Evolutionary conservation across 2,113 vertebrate species (phyloP).

Genomic region (Oostethus manadensis): DNA sequence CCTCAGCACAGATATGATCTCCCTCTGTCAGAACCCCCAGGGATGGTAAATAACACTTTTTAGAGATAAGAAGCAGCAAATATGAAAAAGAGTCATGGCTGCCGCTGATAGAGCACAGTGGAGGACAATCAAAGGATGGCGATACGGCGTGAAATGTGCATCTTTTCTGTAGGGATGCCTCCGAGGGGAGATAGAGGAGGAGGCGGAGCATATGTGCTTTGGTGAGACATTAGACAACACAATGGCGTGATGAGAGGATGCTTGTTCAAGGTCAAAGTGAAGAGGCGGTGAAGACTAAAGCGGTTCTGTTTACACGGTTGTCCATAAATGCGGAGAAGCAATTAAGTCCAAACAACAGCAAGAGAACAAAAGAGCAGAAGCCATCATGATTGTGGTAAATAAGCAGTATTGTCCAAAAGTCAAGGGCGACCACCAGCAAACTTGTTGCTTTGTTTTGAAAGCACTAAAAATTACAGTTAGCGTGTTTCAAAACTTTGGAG

Average conservation of each 20-base stretch:
- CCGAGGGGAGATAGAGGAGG: constrained; percentile 16
- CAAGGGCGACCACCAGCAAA: too few species aligned
- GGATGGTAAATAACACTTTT: constrained; percentile 61
- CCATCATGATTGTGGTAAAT: background rate
- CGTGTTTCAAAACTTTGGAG: too few species aligned
- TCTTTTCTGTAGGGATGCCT: constrained; percentile 38
- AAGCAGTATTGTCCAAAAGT: too few species aligned
- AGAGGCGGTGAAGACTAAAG: constrained; percentile 22
- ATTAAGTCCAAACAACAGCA: constrained; percentile 33
- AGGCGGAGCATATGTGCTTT: constrained; percentile 14
- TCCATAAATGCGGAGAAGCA: constrained; percentile 14
- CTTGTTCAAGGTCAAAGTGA: constrained; percentile 56
- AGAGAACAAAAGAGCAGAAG: background rate
- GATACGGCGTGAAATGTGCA: constrained; percentile 47
- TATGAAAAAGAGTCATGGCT: constrained; percentile 36
- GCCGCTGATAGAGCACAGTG: constrained; percentile 2
- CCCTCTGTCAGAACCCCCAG: constrained; percentile 42
- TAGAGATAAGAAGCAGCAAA: constrained; percentile 55
- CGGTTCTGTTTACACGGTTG: constrained; percentile 35
- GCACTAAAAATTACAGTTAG: too few species aligned
- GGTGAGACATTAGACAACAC: constrained; percentile 17
- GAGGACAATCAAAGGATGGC: constrained; percentile 33
- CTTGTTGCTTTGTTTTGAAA: too few species aligned
- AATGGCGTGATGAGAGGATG: constrained; percentile 35
- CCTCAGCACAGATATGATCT: constrained; percentile 48